Conservation (phyloP, 1,140 invertebrate genomes). For the Homarus americanus region DNA sequence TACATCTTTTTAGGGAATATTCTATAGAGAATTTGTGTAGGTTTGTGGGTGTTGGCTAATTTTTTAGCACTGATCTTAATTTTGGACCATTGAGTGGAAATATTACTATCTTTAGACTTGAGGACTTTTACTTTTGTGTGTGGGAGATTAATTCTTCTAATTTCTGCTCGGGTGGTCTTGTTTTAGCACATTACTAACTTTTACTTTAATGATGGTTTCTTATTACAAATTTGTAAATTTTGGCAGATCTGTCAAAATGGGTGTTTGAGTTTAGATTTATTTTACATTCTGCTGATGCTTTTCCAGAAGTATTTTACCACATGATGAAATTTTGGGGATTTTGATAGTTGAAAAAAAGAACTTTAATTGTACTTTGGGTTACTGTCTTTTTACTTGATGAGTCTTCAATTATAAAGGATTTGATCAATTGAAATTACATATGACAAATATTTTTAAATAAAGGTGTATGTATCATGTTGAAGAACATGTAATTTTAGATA, state of each 20-base stretch:
- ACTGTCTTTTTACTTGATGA: not conserved
- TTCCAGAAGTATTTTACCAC: not conserved
- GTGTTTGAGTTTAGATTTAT: not conserved
- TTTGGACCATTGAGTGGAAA: not conserved
- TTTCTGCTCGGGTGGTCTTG: not conserved
- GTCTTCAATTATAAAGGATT: not conserved
- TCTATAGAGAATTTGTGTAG: not conserved
- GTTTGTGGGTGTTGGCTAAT: not conserved
- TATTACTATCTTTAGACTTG: not conserved
- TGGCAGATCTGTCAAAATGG: not conserved
- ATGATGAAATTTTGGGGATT: not conserved
- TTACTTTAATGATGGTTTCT: not conserved
- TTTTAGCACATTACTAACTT: slow-evolving; percentile 12
- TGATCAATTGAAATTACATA: slow-evolving; percentile 8
- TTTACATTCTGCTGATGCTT: not conserved
- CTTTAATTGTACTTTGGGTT: not conserved
- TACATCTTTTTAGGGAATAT: not conserved
- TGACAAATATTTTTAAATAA: not conserved
- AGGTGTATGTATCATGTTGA: not conserved
- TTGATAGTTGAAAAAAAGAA: not conserved
- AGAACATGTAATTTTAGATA: not conserved
- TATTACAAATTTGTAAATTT: not conserved
- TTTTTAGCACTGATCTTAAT: not conserved
- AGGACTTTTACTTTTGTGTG: not conserved
- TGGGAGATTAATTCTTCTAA: not conserved